Evolutionary conservation across 2,797 vertebrate species (phyloP).

Genomic region (Pantherophis vulpinus): DNA sequence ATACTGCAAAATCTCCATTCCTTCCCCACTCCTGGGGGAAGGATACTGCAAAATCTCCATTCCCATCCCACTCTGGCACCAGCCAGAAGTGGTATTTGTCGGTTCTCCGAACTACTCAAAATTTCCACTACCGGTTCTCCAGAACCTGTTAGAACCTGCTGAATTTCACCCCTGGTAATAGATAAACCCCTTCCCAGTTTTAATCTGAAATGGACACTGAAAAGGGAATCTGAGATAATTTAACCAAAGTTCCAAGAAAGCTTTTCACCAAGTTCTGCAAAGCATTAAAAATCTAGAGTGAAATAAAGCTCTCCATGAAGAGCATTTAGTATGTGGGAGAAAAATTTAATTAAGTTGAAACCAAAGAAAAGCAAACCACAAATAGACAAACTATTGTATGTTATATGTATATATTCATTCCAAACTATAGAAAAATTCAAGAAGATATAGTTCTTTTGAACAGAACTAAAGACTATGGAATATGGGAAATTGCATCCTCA

Average conservation of each 20-base stretch:
- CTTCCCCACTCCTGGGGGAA: too few relatives aligned
- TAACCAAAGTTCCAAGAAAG: neutral
- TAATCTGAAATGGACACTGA: neutral
- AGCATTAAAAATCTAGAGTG: neutral
- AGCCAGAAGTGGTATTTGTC: too few relatives aligned
- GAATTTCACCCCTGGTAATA: neutral
- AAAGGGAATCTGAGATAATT: neutral
- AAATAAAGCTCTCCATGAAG: neutral
- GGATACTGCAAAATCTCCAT: too few relatives aligned
- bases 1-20: too few relatives aligned
- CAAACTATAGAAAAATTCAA: neutral
- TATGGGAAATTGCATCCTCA: neutral
- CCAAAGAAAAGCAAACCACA: neutral
- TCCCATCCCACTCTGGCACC: too few relatives aligned
- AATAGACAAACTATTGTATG: neutral
- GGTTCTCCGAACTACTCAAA: too few relatives aligned
- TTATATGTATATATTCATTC: neutral
- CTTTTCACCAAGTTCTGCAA: neutral
- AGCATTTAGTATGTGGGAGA: neutral
- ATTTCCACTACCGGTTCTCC: too few relatives aligned
- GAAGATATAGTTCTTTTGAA: neutral
- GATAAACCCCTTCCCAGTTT: neutral
- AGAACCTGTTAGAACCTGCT: too few relatives aligned
- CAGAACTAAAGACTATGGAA: neutral
- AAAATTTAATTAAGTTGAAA: neutral